phyloP scores from a whole-genome alignment of 2,797 vertebrate species.

The Gadopsis marmoratus region DNA sequence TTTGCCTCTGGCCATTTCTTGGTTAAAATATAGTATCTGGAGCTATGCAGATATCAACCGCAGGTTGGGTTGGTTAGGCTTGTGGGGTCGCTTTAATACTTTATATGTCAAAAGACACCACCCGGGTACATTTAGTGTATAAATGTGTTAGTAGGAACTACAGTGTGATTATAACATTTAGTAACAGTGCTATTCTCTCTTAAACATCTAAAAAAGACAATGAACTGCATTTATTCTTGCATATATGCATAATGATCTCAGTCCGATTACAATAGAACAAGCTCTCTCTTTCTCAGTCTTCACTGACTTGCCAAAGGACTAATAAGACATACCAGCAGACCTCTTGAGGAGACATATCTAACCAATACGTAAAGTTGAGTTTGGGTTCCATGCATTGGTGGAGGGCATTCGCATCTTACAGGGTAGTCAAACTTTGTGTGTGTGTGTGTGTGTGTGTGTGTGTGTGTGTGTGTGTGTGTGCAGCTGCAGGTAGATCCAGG shows the following conservation, averaged over 20 bases:
- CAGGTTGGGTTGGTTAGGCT: no score
- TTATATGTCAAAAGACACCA: neutral
- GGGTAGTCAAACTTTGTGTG: conserved; percentile 8
- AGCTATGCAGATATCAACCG: conserved; percentile 12
- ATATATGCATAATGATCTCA: neutral
- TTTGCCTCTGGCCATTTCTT: conserved; percentile 16
- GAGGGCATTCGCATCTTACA: neutral
- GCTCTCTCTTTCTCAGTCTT: neutral
- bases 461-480: conserved; percentile 66
- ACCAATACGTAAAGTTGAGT: neutral
- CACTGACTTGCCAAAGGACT: no score
- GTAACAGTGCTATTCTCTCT: neutral
- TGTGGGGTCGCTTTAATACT: neutral
- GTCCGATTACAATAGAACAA: conserved; percentile 36
- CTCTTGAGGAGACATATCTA: neutral
- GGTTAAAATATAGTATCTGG: neutral
- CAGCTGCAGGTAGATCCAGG: conserved; percentile 59
- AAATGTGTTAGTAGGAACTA: neutral
- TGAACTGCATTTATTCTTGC: conserved; percentile 9
- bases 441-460: conserved; percentile 39
- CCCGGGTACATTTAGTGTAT: neutral
- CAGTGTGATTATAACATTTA: neutral
- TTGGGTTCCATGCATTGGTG: conserved; percentile 2
- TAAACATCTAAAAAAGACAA: neutral
- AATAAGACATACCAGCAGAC: conserved; percentile 15